These are phyloP conservation scores for Plemyria rubiginata DNA, from an alignment of 2,888 invertebrate species.

Conservation along the genomic window DNA sequence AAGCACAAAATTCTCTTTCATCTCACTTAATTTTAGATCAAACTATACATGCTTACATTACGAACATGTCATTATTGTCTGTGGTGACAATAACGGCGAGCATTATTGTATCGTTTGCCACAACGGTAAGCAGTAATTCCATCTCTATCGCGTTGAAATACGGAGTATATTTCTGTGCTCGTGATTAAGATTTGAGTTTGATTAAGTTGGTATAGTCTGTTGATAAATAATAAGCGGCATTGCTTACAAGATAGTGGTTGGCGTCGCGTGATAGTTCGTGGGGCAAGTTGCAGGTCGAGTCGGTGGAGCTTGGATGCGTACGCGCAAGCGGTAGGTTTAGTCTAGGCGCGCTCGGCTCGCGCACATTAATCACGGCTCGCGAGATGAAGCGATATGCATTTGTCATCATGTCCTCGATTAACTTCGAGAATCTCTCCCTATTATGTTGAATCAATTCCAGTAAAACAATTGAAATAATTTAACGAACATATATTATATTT, in stretches of 20 bases:
- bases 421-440: slow-evolving; percentile 74
- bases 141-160: slow-evolving; percentile 48
- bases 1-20: slow-evolving; percentile 79
- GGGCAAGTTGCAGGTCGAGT: slow-evolving; percentile 66
- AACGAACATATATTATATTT: slow-evolving; percentile 37
- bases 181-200: slow-evolving; percentile 50
- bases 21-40: slow-evolving; percentile 82
- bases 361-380: slow-evolving; percentile 76
- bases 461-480: slow-evolving; percentile 55
- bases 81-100: slow-evolving; percentile 55
- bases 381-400: slow-evolving; percentile 84
- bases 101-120: slow-evolving; percentile 54
- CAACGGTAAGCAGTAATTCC: slow-evolving; percentile 40
- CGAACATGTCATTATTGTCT: slow-evolving; percentile 82
- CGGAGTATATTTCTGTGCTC: slow-evolving; percentile 44
- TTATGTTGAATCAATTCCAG: slow-evolving; percentile 78
- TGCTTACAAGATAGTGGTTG: slow-evolving; percentile 69
- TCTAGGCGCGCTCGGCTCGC: slow-evolving; percentile 73
- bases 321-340: slow-evolving; percentile 77
- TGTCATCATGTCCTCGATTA: slow-evolving; percentile 81
- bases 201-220: slow-evolving; percentile 61
- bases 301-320: slow-evolving; percentile 63
- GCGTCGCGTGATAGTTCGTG: slow-evolving; percentile 73
- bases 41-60: slow-evolving; percentile 81
- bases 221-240: slow-evolving; percentile 82